phyloP scores from a whole-genome alignment of 2,113 vertebrate genomes.

The Chaetodon auriga region DNA sequence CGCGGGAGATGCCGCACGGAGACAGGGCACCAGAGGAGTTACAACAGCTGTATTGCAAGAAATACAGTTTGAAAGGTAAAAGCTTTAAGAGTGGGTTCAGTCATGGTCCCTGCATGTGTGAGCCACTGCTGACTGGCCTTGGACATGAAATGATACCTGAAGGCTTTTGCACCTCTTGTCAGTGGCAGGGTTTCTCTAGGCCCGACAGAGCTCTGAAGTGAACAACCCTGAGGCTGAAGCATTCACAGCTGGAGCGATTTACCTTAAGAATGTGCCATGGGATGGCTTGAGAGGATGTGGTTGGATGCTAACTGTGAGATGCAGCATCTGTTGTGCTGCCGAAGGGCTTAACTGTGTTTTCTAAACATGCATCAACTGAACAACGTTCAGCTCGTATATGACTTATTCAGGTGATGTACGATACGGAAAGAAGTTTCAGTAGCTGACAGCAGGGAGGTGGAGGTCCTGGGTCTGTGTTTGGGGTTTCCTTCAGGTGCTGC shows the following conservation, averaged over 20 bases:
- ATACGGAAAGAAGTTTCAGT: too few relatives aligned
- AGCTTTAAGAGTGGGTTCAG: not conserved
- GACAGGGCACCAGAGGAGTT: not conserved
- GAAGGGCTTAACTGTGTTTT: not conserved
- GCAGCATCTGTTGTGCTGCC: not conserved
- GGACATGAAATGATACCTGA: conserved; percentile 28
- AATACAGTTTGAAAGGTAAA: not conserved
- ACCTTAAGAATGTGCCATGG: not conserved
- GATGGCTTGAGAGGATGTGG: conserved; percentile 6
- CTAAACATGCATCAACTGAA: not conserved
- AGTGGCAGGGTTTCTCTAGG: conserved; percentile 22
- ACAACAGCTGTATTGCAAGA: not conserved
- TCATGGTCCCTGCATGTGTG: conserved; percentile 5
- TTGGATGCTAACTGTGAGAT: conserved; percentile 16
- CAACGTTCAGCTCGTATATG: not conserved
- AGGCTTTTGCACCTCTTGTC: conserved; percentile 26
- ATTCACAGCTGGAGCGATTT: conserved; percentile 10
- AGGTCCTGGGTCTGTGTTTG: not conserved
- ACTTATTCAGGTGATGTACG: not conserved
- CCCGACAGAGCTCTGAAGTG: conserved; percentile 23
- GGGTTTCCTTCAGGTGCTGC: not conserved
- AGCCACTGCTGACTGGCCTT: not conserved
- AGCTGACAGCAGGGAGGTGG: too few relatives aligned
- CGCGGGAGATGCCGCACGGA: not conserved
- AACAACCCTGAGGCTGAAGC: conserved; percentile 21